phyloP scores from a whole-genome alignment of 2,888 invertebrate species.

The Rhogogaster chlorosoma region DNA sequence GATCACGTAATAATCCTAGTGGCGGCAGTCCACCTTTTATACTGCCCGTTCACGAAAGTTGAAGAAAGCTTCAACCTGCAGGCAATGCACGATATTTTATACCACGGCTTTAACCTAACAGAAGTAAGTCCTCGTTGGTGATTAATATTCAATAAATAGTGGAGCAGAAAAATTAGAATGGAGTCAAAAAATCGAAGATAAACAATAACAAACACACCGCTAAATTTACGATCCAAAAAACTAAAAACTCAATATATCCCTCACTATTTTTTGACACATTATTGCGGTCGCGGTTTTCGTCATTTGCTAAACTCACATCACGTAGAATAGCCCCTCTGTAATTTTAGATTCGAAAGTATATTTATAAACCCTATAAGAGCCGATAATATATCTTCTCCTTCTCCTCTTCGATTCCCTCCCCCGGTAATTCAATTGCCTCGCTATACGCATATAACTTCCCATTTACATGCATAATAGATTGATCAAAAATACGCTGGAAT shows the following conservation, averaged over 20 bases:
- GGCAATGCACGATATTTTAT: slow-evolving; percentile 98
- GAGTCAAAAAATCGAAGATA: neutral
- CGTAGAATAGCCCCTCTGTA: neutral
- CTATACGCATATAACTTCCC: neutral
- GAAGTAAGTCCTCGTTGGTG: slow-evolving; percentile 82
- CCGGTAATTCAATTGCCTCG: neutral
- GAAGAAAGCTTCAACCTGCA: slow-evolving; percentile 99
- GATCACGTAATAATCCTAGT: slow-evolving; percentile 87
- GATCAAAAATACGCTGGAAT: neutral
- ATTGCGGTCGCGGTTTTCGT: neutral
- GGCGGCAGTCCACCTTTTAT: slow-evolving; percentile 88
- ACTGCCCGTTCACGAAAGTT: slow-evolving; percentile 98
- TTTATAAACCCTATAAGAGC: neutral
- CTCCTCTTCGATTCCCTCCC: neutral
- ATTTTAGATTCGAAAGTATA: neutral
- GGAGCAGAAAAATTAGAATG: slow-evolving; percentile 45
- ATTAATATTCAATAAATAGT: slow-evolving; percentile 67
- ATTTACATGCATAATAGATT: neutral
- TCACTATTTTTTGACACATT: neutral
- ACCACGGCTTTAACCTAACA: slow-evolving; percentile 90
- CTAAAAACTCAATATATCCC: neutral
- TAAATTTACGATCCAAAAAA: neutral
- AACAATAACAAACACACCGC: neutral
- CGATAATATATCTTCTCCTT: neutral
- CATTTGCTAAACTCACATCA: neutral